Percentiles rank a stretch among this genome's conserved stretches.
Evolutionary conservation across 2,113 vertebrate species (phyloP).

Genomic region (Myrmophylax atrothorax): DNA sequence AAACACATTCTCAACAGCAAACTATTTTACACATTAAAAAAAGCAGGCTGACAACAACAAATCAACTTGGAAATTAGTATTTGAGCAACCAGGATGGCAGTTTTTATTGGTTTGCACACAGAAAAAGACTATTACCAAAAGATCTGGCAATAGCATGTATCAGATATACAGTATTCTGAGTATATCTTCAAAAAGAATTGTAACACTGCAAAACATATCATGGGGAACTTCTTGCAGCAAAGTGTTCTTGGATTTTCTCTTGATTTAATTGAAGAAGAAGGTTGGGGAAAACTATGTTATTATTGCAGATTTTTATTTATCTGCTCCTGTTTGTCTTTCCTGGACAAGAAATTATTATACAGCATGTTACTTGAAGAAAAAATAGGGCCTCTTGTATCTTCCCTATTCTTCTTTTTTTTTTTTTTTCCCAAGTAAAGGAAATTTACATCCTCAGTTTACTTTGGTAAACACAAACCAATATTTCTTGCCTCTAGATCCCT

Average conservation of each 20-base stretch:
- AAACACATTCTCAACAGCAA: not conserved
- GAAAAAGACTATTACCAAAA: not conserved
- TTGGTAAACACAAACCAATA: not conserved
- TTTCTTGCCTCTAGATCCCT: not conserved
- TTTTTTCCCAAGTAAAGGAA: fast-evolving
- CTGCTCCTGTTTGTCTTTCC: not conserved
- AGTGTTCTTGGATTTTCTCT: not conserved
- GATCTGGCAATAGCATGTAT: not conserved
- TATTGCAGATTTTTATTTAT: not conserved
- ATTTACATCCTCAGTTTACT: not conserved
- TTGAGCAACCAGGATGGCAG: not conserved
- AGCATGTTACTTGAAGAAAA: not conserved
- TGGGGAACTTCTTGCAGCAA: not conserved
- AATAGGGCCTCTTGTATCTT: not conserved
- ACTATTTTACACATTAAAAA: not conserved
- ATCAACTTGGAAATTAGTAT: not conserved
- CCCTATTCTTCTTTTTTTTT: not conserved
- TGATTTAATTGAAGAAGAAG: not conserved
- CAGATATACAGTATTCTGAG: not conserved
- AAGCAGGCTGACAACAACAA: not conserved
- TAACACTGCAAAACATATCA: not conserved
- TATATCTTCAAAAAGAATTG: not conserved
- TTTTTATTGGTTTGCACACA: not conserved
- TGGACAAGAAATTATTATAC: not conserved
- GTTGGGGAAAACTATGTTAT: not conserved